phyloP scores from a whole-genome alignment of 2,113 vertebrate genomes.

The Microtus ochrogaster region DNA sequence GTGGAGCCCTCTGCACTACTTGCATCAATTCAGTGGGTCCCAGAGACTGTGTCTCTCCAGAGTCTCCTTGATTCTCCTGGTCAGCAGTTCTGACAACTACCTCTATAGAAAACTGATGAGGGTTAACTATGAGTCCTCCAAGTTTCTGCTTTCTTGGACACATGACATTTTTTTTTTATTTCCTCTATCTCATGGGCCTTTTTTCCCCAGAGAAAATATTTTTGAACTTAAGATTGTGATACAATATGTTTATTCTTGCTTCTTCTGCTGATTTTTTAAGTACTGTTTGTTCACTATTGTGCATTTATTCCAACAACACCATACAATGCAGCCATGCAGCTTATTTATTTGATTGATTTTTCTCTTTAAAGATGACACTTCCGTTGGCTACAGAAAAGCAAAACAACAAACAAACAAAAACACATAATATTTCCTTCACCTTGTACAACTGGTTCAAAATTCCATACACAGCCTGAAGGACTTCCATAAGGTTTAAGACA shows the following conservation, averaged over 20 bases:
- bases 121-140: no score
- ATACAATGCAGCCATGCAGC: neutral
- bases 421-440: neutral
- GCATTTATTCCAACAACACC: neutral
- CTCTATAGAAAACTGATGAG: neutral
- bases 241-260: neutral
- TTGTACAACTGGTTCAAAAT: neutral
- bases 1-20: neutral
- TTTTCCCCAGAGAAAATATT: neutral
- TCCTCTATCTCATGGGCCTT: no score
- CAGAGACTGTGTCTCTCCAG: neutral
- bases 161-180: neutral
- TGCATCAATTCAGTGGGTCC: neutral
- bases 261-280: neutral
- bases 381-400: neutral
- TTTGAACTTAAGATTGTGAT: no score
- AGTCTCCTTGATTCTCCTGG: neutral
- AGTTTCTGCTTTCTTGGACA: neutral
- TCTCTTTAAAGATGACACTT: neutral
- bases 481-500: neutral
- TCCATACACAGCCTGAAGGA: neutral
- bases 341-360: neutral
- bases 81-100: neutral
- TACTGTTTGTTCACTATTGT: neutral
- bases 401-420: no score